Percentiles rank a stretch among this genome's conserved stretches.
These are phyloP conservation scores for Riptortus pedestris DNA, from an alignment of 1,140 invertebrate species.

Conservation along the genomic window DNA sequence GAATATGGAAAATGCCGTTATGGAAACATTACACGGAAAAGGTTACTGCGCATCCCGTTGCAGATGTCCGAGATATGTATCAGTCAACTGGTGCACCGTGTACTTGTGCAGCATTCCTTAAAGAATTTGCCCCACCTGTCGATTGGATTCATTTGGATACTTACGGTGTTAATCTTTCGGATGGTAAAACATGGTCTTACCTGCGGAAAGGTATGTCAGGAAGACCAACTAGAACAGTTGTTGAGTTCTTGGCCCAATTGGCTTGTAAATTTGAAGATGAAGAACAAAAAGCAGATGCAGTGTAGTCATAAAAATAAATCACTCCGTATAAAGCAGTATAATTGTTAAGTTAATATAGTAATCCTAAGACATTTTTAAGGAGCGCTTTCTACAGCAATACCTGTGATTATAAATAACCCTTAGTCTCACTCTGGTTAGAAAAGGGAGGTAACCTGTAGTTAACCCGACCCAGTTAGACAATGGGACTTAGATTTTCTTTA, in stretches of 20 bases:
- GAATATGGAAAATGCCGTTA: conserved; percentile 48
- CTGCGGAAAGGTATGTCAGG: conserved; percentile 29
- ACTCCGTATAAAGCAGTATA: no score
- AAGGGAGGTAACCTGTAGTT: no score
- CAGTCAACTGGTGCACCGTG: conserved; percentile 39
- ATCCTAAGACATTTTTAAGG: no score
- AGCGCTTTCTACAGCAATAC: no score
- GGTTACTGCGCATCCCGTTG: neutral
- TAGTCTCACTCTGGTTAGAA: no score
- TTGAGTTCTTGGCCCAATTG: conserved; percentile 31
- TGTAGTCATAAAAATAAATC: neutral
- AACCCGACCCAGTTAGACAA: no score
- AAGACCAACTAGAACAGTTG: conserved; percentile 29
- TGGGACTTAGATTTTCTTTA: no score
- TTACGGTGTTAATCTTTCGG: conserved; percentile 43
- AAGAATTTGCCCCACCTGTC: conserved; percentile 45
- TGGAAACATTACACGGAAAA: conserved; percentile 40
- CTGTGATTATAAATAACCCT: no score
- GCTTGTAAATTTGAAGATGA: neutral
- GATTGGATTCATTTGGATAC: conserved; percentile 51
- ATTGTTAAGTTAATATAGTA: no score
- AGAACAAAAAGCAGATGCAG: neutral
- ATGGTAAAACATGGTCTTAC: conserved; percentile 23
- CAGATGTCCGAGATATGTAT: neutral
- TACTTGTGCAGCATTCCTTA: conserved; percentile 46